These are phyloP conservation scores for Heliothis peltigera DNA, from an alignment of 2,888 invertebrate species.

Conservation along the genomic window DNA sequence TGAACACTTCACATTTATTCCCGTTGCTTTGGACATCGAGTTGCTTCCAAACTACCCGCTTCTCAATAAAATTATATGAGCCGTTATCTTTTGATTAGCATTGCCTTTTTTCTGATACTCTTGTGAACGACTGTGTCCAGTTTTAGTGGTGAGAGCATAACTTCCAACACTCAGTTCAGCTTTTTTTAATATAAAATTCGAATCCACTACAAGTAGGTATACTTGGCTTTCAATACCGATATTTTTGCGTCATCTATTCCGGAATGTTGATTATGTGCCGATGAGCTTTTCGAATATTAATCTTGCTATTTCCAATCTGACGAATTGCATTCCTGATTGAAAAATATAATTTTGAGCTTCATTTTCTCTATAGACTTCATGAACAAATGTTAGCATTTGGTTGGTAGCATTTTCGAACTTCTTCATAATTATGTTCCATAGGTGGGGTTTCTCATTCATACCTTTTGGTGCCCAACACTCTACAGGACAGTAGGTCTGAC, in stretches of 20 bases:
- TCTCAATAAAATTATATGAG: constrained; percentile 33
- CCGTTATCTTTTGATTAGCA: constrained; percentile 1
- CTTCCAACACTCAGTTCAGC: not conserved
- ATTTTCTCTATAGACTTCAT: no score
- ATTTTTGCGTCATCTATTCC: constrained; percentile 35
- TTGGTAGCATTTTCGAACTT: no score
- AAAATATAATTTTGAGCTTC: not conserved
- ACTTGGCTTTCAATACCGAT: constrained; percentile 15
- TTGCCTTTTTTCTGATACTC: constrained; percentile 25
- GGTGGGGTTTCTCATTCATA: no score
- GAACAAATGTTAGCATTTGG: no score
- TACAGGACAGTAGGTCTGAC: no score
- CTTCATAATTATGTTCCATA: no score
- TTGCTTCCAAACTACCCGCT: constrained; percentile 6
- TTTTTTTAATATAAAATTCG: not conserved
- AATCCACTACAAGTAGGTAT: not conserved
- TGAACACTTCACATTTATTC: constrained; percentile 13
- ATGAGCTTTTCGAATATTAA: constrained; percentile 8
- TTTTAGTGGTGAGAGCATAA: not conserved
- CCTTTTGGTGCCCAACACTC: no score
- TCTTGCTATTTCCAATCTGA: constrained; percentile 5
- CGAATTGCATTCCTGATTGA: constrained; percentile 24
- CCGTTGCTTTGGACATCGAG: constrained; percentile 4
- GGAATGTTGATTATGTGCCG: constrained; percentile 33
- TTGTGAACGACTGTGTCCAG: constrained; percentile 18